phyloP scores from a whole-genome alignment of 2,113 vertebrate genomes.

The Cephalopholis sonnerati region DNA sequence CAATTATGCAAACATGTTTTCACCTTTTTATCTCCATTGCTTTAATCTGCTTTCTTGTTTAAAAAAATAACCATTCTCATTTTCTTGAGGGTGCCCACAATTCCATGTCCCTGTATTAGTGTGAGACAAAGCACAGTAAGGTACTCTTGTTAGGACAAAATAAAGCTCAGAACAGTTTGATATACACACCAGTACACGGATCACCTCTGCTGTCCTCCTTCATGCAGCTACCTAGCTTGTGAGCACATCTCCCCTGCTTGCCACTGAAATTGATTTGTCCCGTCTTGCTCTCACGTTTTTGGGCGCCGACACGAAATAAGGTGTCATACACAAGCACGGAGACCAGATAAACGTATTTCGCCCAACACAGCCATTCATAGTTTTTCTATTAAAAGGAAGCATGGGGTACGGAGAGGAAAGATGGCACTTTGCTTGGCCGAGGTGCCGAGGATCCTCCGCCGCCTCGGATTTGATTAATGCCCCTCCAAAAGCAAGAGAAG shows the following conservation, averaged over 20 bases:
- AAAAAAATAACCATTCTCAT: not conserved
- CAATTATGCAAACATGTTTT: not conserved
- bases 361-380: conserved; percentile 50
- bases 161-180: conserved; percentile 20
- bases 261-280: conserved; percentile 58
- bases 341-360: conserved; percentile 45
- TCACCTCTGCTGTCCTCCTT: conserved; percentile 20
- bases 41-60: not conserved
- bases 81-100: not conserved
- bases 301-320: conserved; percentile 53
- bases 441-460: conserved; percentile 1
- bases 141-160: conserved; percentile 11
- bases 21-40: not conserved
- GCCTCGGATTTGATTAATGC: conserved; percentile 45
- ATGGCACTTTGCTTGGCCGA: not conserved
- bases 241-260: conserved; percentile 20
- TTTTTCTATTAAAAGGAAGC: conserved; percentile 63
- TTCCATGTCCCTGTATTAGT: not conserved
- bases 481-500: not conserved
- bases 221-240: conserved; percentile 6
- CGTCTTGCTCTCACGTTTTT: conserved; percentile 44
- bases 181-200: conserved; percentile 11
- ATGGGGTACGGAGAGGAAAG: not conserved
- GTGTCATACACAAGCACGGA: conserved; percentile 45
- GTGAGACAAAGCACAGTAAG: not conserved